Evolutionary conservation across 2,888 invertebrate species (phyloP).

Genomic region (Dasysyrphus tricinctus): DNA sequence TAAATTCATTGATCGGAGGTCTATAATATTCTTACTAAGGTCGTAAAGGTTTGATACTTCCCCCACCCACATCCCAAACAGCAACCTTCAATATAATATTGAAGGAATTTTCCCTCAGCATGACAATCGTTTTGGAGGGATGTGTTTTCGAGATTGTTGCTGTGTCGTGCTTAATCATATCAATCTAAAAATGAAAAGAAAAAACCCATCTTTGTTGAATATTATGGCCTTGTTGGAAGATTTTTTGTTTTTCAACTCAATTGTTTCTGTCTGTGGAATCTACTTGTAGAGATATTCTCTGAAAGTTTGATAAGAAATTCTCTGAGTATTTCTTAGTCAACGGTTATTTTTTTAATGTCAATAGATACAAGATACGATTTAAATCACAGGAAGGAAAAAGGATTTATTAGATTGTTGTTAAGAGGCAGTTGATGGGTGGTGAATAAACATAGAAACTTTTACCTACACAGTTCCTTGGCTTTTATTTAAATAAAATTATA

Average conservation of each 20-base stretch:
- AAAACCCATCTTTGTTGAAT: slow-evolving; percentile 15
- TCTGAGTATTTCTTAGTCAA: not conserved
- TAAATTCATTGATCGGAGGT: too few species aligned
- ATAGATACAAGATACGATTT: not conserved
- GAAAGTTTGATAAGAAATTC: slow-evolving; percentile 16
- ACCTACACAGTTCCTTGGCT: not conserved
- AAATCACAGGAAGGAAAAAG: not conserved
- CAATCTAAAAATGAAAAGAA: slow-evolving; percentile 1
- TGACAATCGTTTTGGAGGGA: slow-evolving; percentile 19
- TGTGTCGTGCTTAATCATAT: slow-evolving; percentile 26
- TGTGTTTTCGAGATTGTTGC: slow-evolving; percentile 18
- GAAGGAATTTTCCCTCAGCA: too few species aligned
- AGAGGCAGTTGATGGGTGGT: not conserved
- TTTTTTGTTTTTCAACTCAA: slow-evolving; percentile 17
- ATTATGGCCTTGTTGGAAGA: slow-evolving; percentile 16
- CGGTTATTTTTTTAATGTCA: not conserved
- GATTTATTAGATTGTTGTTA: slow-evolving; percentile 16
- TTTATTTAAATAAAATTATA: not conserved
- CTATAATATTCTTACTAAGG: too few species aligned
- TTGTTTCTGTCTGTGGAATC: slow-evolving; percentile 19
- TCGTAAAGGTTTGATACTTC: too few species aligned
- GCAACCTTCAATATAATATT: too few species aligned
- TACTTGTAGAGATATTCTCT: not conserved
- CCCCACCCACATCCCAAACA: too few species aligned
- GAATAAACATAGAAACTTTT: not conserved